Percentiles rank a stretch among this genome's conserved stretches.
These are phyloP conservation scores for Apogon talboti DNA, from an alignment of 2,797 vertebrate species.

Conservation along the genomic window DNA sequence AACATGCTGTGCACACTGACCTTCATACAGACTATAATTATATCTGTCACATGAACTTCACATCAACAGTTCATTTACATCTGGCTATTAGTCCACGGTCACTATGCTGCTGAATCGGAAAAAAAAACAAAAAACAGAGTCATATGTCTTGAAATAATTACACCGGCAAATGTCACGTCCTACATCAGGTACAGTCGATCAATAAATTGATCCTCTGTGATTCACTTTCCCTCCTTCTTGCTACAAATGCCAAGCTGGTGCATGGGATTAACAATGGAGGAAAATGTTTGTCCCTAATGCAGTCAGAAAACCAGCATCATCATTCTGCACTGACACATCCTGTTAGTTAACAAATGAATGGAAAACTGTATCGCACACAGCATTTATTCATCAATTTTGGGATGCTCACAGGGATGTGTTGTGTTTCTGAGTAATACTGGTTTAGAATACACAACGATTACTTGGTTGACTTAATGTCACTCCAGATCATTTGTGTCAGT, in stretches of 20 bases:
- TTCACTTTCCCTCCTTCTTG: slow-evolving; percentile 3
- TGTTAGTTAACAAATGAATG: slow-evolving; percentile 5
- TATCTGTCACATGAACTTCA: background rate
- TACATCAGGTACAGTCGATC: slow-evolving; percentile 3
- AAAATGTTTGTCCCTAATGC: background rate
- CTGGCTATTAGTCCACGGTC: background rate
- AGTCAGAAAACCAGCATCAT: background rate
- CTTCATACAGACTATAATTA: background rate
- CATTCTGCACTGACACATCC: slow-evolving; percentile 2
- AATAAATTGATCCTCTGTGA: slow-evolving; percentile 19
- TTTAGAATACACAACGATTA: slow-evolving; percentile 5
- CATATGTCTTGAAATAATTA: slow-evolving; percentile 10
- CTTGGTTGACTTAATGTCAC: slow-evolving; percentile 6
- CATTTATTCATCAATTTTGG: background rate
- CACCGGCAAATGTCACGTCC: slow-evolving; percentile 13
- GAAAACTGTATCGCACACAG: background rate
- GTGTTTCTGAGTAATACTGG: slow-evolving; percentile 4
- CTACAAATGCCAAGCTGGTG: background rate
- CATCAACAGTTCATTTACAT: slow-evolving; percentile 6
- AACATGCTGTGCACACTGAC: background rate
- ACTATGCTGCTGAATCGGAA: too few relatives aligned
- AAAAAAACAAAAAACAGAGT: background rate
- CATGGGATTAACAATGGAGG: background rate
- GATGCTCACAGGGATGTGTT: background rate
- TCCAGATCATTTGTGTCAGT: slow-evolving; percentile 1